Percentiles rank a stretch among this genome's conserved stretches.
phyloP scores from a whole-genome alignment of 2,888 invertebrate genomes.

The Lordiphosa fenestrarum region DNA sequence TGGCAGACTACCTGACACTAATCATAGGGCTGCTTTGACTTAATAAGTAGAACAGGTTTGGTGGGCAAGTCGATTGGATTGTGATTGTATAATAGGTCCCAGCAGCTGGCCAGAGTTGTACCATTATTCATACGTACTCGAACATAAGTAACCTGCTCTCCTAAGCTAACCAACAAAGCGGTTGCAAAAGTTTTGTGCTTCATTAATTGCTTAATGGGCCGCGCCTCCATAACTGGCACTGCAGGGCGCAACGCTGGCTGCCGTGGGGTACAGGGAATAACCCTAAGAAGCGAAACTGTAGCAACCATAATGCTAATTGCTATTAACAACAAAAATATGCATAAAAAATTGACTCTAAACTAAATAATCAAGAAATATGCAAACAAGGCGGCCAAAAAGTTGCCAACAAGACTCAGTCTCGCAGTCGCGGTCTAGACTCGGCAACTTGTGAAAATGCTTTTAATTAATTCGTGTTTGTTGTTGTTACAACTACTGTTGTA shows the following conservation, averaged over 20 bases:
- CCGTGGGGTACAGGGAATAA: slow-evolving; percentile 25
- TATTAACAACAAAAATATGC: slow-evolving; percentile 47
- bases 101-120: slow-evolving; percentile 17
- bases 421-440: slow-evolving; percentile 46
- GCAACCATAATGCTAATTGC: slow-evolving; percentile 62
- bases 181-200: slow-evolving; percentile 46
- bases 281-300: slow-evolving; percentile 4
- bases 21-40: slow-evolving; percentile 54
- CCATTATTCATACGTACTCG: slow-evolving; percentile 7
- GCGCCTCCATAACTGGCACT: slow-evolving; percentile 48
- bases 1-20: slow-evolving; percentile 44
- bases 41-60: slow-evolving; percentile 43
- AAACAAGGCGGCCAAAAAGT: slow-evolving; percentile 59
- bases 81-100: slow-evolving; percentile 4
- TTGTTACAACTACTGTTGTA: slow-evolving; percentile 27
- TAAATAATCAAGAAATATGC: slow-evolving; percentile 65
- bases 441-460: slow-evolving; percentile 62
- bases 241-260: slow-evolving; percentile 48
- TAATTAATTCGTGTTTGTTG: slow-evolving; percentile 63
- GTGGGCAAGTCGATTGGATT: slow-evolving; percentile 6
- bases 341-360: slow-evolving; percentile 41
- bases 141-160: slow-evolving; percentile 7
- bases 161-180: slow-evolving; percentile 17
- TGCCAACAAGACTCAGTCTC: slow-evolving; percentile 43
- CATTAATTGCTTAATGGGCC: slow-evolving; percentile 73